A percentile compares a stretch with the other conserved stretches of the same genome.
Evolutionary conservation across 1,140 invertebrate genomes (phyloP).

Genomic region (Atta texana): DNA sequence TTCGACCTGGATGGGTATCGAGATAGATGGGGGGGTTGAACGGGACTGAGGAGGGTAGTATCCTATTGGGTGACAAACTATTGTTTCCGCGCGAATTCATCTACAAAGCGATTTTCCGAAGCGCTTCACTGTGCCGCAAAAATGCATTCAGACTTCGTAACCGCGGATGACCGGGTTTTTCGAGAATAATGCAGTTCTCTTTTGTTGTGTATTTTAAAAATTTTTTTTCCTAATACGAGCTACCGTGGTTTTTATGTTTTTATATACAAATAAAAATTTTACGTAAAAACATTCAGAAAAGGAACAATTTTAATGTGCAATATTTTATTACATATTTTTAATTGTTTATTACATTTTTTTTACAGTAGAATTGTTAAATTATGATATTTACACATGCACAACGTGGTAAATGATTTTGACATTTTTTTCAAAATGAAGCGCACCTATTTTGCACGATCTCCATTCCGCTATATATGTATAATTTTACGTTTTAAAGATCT

Average conservation of each 20-base stretch:
- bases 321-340: not conserved
- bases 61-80: constrained; percentile 48
- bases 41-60: not conserved
- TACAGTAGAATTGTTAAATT: not conserved
- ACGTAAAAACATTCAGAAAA: not conserved
- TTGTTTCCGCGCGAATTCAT: constrained; percentile 50
- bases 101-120: constrained; percentile 48
- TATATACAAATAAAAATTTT: not conserved
- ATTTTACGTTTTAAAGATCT: constrained; percentile 22
- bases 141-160: constrained; percentile 44
- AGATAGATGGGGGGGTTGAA: not conserved
- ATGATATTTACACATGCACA: not conserved
- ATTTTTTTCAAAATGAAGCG: not conserved
- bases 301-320: not conserved
- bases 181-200: constrained; percentile 32
- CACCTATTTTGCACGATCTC: constrained; percentile 8
- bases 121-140: constrained; percentile 14
- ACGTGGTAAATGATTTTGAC: not conserved
- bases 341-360: no score
- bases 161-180: constrained; percentile 27
- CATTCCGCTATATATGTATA: not conserved
- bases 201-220: not conserved
- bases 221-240: not conserved
- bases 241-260: not conserved
- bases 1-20: constrained; percentile 37